Evolutionary conservation across 2,888 invertebrate genomes (phyloP).

Genomic region (Melitaea athalia): DNA sequence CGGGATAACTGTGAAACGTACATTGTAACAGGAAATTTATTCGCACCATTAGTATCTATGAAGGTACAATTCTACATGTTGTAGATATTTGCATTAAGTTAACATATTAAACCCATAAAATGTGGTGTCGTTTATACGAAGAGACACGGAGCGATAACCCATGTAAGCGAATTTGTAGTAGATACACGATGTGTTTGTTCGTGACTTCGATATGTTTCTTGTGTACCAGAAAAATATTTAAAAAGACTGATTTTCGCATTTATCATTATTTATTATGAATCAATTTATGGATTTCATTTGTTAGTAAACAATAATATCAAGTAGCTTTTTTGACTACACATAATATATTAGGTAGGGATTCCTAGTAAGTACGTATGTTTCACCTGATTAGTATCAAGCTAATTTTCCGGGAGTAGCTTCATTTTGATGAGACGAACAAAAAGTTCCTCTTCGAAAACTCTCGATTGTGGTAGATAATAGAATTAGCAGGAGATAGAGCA

Average conservation of each 20-base stretch:
- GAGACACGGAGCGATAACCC: conserved; percentile 49
- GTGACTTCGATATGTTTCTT: neutral
- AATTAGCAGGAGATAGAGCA: no score
- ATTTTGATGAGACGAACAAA: no score
- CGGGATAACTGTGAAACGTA: conserved; percentile 38
- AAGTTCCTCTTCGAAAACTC: no score
- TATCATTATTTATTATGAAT: no score
- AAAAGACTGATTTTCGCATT: neutral
- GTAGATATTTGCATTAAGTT: conserved; percentile 71
- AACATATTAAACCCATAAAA: conserved; percentile 70
- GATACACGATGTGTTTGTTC: neutral
- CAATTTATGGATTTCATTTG: no score
- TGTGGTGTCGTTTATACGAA: conserved; percentile 59
- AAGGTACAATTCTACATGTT: conserved; percentile 51
- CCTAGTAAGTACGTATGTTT: no score
- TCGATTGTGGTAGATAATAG: no score
- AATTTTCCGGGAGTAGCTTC: no score
- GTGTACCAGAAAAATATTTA: neutral
- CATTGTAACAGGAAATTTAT: conserved; percentile 50
- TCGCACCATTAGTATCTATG: conserved; percentile 49
- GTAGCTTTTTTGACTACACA: neutral
- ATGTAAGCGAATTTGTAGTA: conserved; percentile 22
- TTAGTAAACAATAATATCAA: no score
- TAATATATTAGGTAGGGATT: no score
- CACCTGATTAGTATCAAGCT: no score